Conservation (phyloP, 2,888 invertebrate species). For the Homarus gammarus region DNA sequence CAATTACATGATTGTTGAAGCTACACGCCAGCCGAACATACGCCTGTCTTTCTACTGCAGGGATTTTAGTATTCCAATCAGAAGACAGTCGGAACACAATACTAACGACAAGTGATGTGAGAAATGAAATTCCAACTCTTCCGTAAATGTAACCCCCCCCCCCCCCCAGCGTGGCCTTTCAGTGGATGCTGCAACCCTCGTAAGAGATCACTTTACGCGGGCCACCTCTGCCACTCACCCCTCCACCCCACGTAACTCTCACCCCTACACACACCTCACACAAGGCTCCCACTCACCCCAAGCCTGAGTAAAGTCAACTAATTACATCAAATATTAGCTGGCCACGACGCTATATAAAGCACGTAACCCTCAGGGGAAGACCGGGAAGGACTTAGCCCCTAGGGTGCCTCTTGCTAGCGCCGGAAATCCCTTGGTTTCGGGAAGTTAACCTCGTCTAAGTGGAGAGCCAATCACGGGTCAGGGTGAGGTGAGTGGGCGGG, state of each 20-base stretch:
- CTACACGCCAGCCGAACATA: too few relatives aligned
- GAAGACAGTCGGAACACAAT: too few relatives aligned
- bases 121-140: too few relatives aligned
- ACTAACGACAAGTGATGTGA: too few relatives aligned
- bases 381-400: neutral
- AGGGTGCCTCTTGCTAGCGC: neutral
- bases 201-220: too few relatives aligned
- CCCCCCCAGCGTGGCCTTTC: too few relatives aligned
- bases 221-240: too few relatives aligned
- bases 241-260: neutral
- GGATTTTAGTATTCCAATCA: too few relatives aligned
- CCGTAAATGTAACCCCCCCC: too few relatives aligned
- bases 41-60: too few relatives aligned
- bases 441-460: constrained; percentile 5
- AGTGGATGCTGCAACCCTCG: too few relatives aligned
- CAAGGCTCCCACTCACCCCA: neutral
- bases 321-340: constrained; percentile 11
- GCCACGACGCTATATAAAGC: neutral
- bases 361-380: neutral
- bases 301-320: constrained; percentile 2
- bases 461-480: constrained; percentile 15
- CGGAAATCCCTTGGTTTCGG: neutral
- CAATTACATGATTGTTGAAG: too few relatives aligned
- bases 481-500: constrained; percentile 20
- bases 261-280: neutral